phyloP scores from a whole-genome alignment of 2,797 vertebrate species.

The Enteromius argenteus region DNA sequence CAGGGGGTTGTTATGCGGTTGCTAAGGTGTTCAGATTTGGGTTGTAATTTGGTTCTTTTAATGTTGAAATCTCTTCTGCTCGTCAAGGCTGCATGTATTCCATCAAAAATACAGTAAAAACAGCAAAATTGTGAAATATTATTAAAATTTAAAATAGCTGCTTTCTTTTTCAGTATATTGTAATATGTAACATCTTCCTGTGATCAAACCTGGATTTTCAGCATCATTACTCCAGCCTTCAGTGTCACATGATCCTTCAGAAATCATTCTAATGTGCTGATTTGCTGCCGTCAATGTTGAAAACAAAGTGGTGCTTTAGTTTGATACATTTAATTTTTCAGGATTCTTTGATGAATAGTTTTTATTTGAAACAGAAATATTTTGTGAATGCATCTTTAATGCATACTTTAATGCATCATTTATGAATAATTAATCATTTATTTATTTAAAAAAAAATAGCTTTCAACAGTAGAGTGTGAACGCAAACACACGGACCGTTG shows the following conservation, averaged over 20 bases:
- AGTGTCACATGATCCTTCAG: neutral
- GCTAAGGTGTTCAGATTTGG: no score
- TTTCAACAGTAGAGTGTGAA: neutral
- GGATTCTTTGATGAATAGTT: neutral
- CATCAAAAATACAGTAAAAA: no score
- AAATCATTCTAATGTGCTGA: neutral
- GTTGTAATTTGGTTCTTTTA: no score
- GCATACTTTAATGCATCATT: no score
- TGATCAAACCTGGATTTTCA: neutral
- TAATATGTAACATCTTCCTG: neutral
- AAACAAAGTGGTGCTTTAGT: neutral
- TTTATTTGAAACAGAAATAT: neutral
- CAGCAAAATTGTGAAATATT: neutral
- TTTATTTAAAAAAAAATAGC: no score
- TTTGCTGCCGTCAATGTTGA: neutral
- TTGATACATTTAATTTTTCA: neutral
- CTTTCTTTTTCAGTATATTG: neutral
- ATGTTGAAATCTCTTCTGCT: no score
- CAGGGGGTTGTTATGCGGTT: no score
- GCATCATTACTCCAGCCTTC: neutral
- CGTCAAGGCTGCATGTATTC: no score
- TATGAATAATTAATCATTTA: no score
- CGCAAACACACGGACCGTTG: neutral
- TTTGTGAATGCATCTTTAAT: no score
- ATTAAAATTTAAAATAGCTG: neutral